These are phyloP conservation scores for Stenoptilia bipunctidactyla DNA, from an alignment of 2,888 invertebrate species.

Conservation along the genomic window DNA sequence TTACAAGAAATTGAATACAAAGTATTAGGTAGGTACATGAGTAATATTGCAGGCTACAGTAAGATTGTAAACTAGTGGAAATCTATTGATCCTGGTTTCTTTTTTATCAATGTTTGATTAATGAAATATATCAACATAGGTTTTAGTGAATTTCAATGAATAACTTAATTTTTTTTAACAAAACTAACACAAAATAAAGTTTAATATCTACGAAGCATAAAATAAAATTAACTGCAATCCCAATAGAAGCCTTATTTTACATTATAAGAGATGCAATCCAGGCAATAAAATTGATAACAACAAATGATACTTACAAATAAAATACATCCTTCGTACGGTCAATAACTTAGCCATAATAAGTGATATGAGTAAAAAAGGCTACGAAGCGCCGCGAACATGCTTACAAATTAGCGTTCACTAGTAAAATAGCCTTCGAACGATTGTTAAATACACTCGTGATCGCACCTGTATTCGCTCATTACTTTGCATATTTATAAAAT, in stretches of 20 bases:
- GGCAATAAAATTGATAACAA: background rate
- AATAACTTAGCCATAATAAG: slow-evolving; percentile 13
- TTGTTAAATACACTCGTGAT: too few relatives aligned
- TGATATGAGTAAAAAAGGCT: slow-evolving; percentile 17
- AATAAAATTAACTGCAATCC: background rate
- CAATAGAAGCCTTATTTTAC: background rate
- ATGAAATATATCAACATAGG: too few relatives aligned
- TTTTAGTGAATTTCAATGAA: background rate
- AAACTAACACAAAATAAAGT: background rate
- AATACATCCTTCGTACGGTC: slow-evolving; percentile 14
- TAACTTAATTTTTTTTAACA: background rate
- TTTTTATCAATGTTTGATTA: too few relatives aligned
- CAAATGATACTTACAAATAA: slow-evolving; percentile 11
- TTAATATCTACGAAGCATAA: background rate
- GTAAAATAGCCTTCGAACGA: slow-evolving; percentile 29
- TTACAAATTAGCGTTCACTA: slow-evolving; percentile 33
- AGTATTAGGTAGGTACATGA: too few relatives aligned
- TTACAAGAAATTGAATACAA: too few relatives aligned
- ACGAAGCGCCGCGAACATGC: slow-evolving; percentile 24
- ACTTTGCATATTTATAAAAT: slow-evolving; percentile 33
- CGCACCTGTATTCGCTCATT: too few relatives aligned
- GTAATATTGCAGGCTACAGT: too few relatives aligned
- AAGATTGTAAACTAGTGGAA: too few relatives aligned
- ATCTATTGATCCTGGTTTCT: too few relatives aligned
- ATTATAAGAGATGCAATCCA: background rate